Base-by-base conservation (phyloP, 2,113 vertebrate species). In the Eulemur rufifrons region DNA sequence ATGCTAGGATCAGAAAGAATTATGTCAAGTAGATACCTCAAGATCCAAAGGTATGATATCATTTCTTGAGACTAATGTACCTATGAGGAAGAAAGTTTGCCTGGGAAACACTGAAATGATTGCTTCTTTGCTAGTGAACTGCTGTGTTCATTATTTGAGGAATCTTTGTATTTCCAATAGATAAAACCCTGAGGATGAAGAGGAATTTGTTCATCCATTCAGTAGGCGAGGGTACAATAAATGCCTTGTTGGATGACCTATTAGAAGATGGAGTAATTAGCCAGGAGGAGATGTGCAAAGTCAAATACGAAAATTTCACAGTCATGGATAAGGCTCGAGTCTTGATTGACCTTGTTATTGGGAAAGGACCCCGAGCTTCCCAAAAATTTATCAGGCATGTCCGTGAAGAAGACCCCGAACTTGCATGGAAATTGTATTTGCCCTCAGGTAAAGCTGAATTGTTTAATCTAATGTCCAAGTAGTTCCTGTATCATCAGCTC, bases 201-300 rank as follows among this genome's bases (percentile, higher is more conserved):
- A 97, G 98, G 7, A 8, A 0, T 0, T 0, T 0, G 0, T 98
- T 99, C 73, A 95, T 98, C 27, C 8, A 64, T 0, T 78, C 80
- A 0, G 96, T 95, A 11, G 92, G 71, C 20, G 23, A 1, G 0
- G 0, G n/a, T 0, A 5, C 98, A 23, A 93, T 99, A 14, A 80
- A 83, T 0, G 52, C 45, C 32, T 93, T 99, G 39, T 76, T 99
- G 86, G 99, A 98, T 0, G 85, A 97, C 3, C 95, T 99, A 56
- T 37, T 88, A 8, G 2, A 11, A 0, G 54, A 61, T 0, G 0
- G 0, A 0, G 78, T 99, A 27, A 29, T 99, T 32, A 97, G 68
- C 6, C 34, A 74, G 0, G 29, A 77, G 0, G 98, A 99, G 80
- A 90, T 77, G 78, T 98, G 98, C 0, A 69, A 95, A 0, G 97